Conservation (phyloP, 2,888 invertebrate species). For the Euspilapteryx auroguttella region DNA sequence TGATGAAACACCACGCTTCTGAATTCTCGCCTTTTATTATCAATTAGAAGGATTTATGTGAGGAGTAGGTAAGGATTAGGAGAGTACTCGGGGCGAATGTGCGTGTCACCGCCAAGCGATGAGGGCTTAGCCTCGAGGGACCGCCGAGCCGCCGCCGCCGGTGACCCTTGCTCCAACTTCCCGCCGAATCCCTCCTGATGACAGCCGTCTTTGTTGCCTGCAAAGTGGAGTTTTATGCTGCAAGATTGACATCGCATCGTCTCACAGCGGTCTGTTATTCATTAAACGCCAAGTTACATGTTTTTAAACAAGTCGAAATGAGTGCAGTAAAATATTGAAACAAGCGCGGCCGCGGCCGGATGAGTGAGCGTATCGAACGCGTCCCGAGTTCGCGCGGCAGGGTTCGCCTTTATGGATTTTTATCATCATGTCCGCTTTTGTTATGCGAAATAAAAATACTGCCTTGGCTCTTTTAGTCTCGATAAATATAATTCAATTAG, state of each 20-base stretch:
- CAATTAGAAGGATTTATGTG: conserved; percentile 60
- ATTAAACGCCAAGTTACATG: conserved; percentile 25
- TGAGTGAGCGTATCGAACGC: conserved; percentile 16
- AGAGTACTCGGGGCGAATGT: conserved; percentile 30
- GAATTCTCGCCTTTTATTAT: conserved; percentile 23
- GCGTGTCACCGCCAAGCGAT: conserved; percentile 40
- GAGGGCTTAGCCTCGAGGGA: conserved; percentile 51
- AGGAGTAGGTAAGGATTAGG: conserved; percentile 50
- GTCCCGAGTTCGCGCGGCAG: conserved; percentile 31
- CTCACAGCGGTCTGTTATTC: conserved; percentile 33
- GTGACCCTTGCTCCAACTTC: conserved; percentile 39
- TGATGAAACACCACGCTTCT: too few species aligned
- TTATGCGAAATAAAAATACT: conserved; percentile 28
- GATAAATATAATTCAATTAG: too few species aligned
- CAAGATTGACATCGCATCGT: conserved; percentile 40
- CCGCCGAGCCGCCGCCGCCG: too few species aligned
- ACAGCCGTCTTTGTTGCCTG: conserved; percentile 54
- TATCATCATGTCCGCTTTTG: conserved; percentile 47
- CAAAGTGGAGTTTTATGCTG: conserved; percentile 46
- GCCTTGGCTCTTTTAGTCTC: too few species aligned
- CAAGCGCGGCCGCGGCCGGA: conserved; percentile 25
- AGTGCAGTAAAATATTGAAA: conserved; percentile 37
- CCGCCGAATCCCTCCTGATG: conserved; percentile 20
- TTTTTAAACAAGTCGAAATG: conserved; percentile 30
- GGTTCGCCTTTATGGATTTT: conserved; percentile 33